Evolutionary conservation across 2,797 vertebrate genomes (phyloP), one percentile per base, ranked within the genome.

Genomic region (Podargus strigoides): DNA sequence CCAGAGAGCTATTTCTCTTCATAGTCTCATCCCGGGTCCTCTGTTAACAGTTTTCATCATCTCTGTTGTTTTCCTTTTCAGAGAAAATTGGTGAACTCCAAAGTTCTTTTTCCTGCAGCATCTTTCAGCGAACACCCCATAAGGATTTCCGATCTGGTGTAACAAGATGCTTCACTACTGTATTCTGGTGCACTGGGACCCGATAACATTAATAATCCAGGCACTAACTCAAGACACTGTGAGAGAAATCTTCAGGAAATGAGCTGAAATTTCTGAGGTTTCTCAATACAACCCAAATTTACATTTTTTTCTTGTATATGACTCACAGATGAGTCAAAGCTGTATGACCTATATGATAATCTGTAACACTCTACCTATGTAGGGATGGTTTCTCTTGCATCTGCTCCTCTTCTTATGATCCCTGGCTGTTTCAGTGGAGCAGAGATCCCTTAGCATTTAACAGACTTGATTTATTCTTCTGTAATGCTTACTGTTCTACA

Each of bases 221-320:
- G 36, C 26, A 14, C 42, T 39, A 74, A 66, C 2, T 16, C 14
- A 46, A 67, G 22, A 44, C 19, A 42, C n/a, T 55, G 14, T 32
- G 58, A 53, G 7, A 7, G 9, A 37, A 53, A 64, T 14, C 9
- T 90, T 64, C 30, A 53, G 63, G 27, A 76, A 93, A 69, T 24
- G 7, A 11, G 21, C 28, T 69, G 47, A 34, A 73, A 63, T 66
- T 84, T 79, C n/a, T 66, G 28, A 34, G 7, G 28, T 59, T 85
- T 82, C 15, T 62, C 55, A n/a, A 22, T n/a, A 42, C 0, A 0
- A 62, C 3, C 3, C 4, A 37, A 14, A n/a, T 46, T 80, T 79
- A 24, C 1, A 41, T 39, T 80, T 83, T 59, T 44, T 75, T 81
- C 47, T 73, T 75, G 14, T n/a, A 3, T 23, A 14, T 56, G 56